A percentile compares a stretch with the other conserved stretches of the same genome.
Evolutionary conservation across 2,113 vertebrate species (phyloP).

Genomic region (Apodemus sylvaticus): DNA sequence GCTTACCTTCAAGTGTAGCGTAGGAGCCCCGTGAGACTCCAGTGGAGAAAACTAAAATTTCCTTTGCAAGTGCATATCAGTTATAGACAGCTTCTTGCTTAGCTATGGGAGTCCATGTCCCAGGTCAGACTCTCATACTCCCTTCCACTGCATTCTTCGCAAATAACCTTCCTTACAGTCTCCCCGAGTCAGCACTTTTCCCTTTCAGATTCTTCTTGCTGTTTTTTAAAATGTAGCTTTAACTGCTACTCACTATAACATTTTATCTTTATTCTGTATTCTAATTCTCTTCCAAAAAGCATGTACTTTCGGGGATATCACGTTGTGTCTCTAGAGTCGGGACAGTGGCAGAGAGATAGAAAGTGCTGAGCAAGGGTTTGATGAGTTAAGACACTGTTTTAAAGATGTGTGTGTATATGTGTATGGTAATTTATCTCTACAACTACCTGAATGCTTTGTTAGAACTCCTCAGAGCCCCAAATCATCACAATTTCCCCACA

Average conservation of each 20-base stretch:
- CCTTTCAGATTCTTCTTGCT: background rate
- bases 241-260: background rate
- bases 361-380: background rate
- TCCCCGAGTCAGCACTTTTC: background rate
- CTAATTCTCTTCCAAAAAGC: slow-evolving; percentile 27
- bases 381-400: background rate
- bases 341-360: background rate
- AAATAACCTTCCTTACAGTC: background rate
- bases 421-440: background rate
- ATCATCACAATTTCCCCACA: background rate
- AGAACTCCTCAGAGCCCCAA: background rate
- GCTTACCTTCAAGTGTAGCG: background rate
- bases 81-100: background rate
- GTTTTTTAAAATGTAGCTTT: background rate
- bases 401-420: background rate
- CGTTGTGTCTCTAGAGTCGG: background rate
- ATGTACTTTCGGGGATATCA: background rate
- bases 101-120: background rate
- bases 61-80: background rate
- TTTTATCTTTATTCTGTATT: background rate
- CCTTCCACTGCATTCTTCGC: background rate
- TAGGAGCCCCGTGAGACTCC: background rate
- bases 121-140: accelerated
- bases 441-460: background rate
- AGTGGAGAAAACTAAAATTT: background rate